Evolutionary conservation across 2,797 vertebrate species (phyloP).

Genomic region (Bradypodion ventrale): DNA sequence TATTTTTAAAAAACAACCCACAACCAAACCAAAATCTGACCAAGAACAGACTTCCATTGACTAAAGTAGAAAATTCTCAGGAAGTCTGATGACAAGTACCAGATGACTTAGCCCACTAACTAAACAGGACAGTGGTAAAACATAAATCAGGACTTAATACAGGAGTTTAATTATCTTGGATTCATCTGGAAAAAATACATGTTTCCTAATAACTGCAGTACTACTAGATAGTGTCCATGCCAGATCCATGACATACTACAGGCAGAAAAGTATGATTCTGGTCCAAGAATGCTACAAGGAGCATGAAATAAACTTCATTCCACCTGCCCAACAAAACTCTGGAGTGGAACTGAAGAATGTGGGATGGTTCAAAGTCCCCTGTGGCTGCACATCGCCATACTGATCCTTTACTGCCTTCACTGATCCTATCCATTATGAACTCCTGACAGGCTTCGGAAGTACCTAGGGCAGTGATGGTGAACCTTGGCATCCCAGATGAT

Average conservation of each 20-base stretch:
- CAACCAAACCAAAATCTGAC: not conserved
- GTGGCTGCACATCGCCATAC: not conserved
- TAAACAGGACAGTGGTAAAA: conserved; percentile 6
- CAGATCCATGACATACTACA: not conserved
- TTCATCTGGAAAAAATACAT: not conserved
- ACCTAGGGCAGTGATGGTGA: too few species aligned
- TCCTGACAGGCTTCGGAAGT: not conserved
- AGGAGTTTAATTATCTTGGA: not conserved
- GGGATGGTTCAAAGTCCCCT: not conserved
- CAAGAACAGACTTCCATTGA: conserved; percentile 44
- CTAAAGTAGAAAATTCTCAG: not conserved
- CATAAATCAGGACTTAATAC: conserved; percentile 15
- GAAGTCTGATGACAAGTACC: conserved; percentile 13
- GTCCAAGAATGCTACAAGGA: not conserved
- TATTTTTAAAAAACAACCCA: not conserved
- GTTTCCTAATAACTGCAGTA: not conserved
- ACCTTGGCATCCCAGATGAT: too few species aligned
- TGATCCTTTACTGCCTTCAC: not conserved
- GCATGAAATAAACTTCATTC: not conserved
- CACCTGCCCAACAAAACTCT: not conserved
- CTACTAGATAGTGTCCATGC: not conserved
- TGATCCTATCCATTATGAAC: not conserved
- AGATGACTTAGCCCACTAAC: conserved; percentile 41
- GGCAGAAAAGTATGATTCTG: not conserved
- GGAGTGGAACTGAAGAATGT: not conserved